Conservation (phyloP, 2,113 vertebrate species). For the Condylura cristata region DNA sequence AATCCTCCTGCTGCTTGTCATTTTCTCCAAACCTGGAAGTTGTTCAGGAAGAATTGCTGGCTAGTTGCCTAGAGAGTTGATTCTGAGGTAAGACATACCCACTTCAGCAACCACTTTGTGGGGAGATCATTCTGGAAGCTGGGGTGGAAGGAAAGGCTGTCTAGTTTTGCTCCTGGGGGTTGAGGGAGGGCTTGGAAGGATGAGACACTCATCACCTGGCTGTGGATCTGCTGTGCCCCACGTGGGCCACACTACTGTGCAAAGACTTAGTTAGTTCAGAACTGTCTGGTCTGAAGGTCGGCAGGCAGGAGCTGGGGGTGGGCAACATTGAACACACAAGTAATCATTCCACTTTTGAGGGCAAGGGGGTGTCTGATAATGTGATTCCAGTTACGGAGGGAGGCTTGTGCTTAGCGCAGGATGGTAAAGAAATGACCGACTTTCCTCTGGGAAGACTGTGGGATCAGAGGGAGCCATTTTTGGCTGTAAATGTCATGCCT, state of each 20-base stretch:
- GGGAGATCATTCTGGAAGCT: not conserved
- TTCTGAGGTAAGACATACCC: not conserved
- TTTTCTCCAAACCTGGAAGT: slow-evolving; percentile 6
- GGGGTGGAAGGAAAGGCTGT: not conserved
- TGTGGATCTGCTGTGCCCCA: not conserved
- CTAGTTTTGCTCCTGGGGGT: not conserved
- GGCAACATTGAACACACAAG: not conserved
- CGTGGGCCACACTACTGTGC: too few relatives aligned
- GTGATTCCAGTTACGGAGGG: not conserved
- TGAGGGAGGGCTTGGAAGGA: not conserved
- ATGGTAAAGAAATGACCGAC: not conserved
- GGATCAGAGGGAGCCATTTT: slow-evolving; percentile 62
- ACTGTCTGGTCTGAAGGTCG: not conserved
- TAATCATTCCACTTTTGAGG: not conserved
- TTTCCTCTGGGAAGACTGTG: slow-evolving; percentile 43
- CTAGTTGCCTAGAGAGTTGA: not conserved
- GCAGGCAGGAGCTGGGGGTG: not conserved
- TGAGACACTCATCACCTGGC: not conserved
- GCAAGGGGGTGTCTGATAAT: not conserved
- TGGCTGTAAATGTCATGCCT: slow-evolving; percentile 49
- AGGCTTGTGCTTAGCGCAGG: not conserved
- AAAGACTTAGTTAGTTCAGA: not conserved
- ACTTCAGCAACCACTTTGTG: not conserved
- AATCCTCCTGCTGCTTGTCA: not conserved
- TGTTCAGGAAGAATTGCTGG: not conserved